phyloP scores from a whole-genome alignment of 1,140 invertebrate species.

The Caligus rogercresseyi region DNA sequence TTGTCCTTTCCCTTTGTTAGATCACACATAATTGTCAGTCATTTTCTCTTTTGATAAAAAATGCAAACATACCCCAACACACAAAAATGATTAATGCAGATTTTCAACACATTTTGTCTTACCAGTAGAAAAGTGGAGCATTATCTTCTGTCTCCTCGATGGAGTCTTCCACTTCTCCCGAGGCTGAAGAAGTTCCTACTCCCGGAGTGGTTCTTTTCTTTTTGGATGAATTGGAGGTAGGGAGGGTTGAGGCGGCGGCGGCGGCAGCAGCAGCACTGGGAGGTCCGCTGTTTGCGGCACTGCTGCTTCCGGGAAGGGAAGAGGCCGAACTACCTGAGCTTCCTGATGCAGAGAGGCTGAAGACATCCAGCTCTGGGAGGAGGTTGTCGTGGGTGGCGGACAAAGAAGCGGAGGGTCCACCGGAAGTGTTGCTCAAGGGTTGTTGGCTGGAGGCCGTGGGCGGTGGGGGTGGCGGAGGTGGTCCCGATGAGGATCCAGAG shows the following conservation, averaged over 20 bases:
- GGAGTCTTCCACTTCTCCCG: constrained; percentile 42
- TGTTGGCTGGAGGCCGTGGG: too few species aligned
- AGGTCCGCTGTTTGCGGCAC: constrained; percentile 13
- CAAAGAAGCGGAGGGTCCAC: neutral
- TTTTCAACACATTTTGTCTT: neutral
- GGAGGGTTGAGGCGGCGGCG: constrained; percentile 28
- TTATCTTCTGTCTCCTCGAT: constrained; percentile 57
- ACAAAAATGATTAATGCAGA: too few species aligned
- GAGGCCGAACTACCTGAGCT: too few species aligned
- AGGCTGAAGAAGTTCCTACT: too few species aligned
- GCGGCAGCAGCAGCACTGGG: constrained; percentile 26
- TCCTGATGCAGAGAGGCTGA: constrained; percentile 48
- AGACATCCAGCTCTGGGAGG: constrained; percentile 53
- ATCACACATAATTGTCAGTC: too few species aligned
- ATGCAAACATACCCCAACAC: too few species aligned
- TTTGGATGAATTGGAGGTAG: neutral
- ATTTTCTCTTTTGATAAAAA: too few species aligned
- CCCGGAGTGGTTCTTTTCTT: neutral
- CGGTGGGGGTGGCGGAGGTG: too few species aligned
- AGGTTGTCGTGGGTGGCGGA: constrained; percentile 25
- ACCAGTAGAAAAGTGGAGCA: constrained; percentile 81
- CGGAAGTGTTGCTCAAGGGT: neutral
- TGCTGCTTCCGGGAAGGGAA: too few species aligned
- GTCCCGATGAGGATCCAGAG: too few species aligned
- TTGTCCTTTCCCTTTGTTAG: too few species aligned